phyloP scores from a whole-genome alignment of 1,140 invertebrate genomes.

The Nautilus pompilius region DNA sequence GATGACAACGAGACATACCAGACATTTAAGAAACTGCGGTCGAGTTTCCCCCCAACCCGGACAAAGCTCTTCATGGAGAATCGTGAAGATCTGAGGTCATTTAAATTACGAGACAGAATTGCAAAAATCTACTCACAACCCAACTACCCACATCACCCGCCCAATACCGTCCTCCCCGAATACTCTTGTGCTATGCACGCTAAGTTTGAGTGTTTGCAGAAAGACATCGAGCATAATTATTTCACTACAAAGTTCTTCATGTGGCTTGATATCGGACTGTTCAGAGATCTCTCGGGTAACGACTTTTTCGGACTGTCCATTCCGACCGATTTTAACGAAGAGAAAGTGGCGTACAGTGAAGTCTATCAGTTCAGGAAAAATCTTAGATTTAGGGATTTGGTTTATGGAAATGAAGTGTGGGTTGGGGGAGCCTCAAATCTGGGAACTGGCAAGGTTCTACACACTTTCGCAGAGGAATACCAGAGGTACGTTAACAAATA shows the following conservation, averaged over 20 bases:
- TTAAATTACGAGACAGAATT: constrained; percentile 21
- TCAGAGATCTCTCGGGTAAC: constrained; percentile 21
- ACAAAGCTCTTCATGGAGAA: constrained; percentile 20
- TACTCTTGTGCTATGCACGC: constrained; percentile 30
- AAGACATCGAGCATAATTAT: constrained; percentile 18
- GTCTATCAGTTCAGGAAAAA: constrained; percentile 20
- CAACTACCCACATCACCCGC: constrained; percentile 23
- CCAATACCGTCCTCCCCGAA: constrained; percentile 25
- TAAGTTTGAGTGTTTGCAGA: constrained; percentile 39
- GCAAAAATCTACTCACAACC: constrained; percentile 17
- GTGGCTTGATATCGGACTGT: constrained; percentile 42
- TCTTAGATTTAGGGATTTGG: constrained; percentile 17
- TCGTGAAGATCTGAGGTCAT: constrained; percentile 20
- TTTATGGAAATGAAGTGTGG: constrained; percentile 30
- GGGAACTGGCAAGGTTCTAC: constrained; percentile 16
- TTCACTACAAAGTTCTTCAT: constrained; percentile 35
- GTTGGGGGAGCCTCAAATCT: constrained; percentile 35
- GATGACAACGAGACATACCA: constrained; percentile 17
- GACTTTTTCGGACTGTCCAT: constrained; percentile 27
- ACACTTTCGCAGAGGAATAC: constrained; percentile 6
- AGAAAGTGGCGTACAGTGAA: constrained; percentile 35
- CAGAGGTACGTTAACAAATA: constrained; percentile 20
- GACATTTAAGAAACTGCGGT: constrained; percentile 13
- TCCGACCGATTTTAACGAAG: constrained; percentile 32
- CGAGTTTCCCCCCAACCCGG: neutral